A percentile compares a stretch with the other conserved stretches of the same genome.
Conservation (phyloP, 2,888 invertebrate genomes). For the Abscondita cerata region DNA sequence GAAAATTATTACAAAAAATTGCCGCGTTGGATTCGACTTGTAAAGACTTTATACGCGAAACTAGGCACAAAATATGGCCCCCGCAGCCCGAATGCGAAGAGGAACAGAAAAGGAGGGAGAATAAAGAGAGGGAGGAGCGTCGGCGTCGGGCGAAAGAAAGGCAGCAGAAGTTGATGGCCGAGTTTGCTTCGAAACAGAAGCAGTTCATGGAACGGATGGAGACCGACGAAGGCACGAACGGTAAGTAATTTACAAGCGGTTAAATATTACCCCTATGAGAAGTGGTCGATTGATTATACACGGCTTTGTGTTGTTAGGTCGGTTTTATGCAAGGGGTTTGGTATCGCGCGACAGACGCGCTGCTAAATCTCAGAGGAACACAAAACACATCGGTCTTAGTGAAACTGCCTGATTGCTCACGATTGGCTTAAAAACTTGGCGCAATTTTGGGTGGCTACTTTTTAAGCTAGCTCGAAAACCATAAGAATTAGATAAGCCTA, state of each 20-base stretch:
- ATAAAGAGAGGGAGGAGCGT: slow-evolving; percentile 82
- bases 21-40: slow-evolving; percentile 74
- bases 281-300: too few species aligned
- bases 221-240: slow-evolving; percentile 59
- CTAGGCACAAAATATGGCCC: slow-evolving; percentile 81
- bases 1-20: slow-evolving; percentile 78
- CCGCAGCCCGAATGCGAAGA: slow-evolving; percentile 80
- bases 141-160: slow-evolving; percentile 85
- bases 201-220: slow-evolving; percentile 87
- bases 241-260: slow-evolving; percentile 29
- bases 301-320: too few species aligned
- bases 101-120: slow-evolving; percentile 72
- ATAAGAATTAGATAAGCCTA: too few species aligned
- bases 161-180: slow-evolving; percentile 91
- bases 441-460: too few species aligned
- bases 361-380: too few species aligned
- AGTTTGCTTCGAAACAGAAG: slow-evolving; percentile 89
- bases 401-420: too few species aligned
- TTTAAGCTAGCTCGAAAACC: too few species aligned
- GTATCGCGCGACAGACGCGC: too few species aligned
- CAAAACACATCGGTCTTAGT: too few species aligned
- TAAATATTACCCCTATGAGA: too few species aligned
- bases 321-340: neutral
- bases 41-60: slow-evolving; percentile 71
- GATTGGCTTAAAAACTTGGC: too few species aligned